Evolutionary conservation across 2,113 vertebrate genomes (phyloP), one percentile per base, ranked within the genome.

Genomic region (Burhinus bistriatus): DNA sequence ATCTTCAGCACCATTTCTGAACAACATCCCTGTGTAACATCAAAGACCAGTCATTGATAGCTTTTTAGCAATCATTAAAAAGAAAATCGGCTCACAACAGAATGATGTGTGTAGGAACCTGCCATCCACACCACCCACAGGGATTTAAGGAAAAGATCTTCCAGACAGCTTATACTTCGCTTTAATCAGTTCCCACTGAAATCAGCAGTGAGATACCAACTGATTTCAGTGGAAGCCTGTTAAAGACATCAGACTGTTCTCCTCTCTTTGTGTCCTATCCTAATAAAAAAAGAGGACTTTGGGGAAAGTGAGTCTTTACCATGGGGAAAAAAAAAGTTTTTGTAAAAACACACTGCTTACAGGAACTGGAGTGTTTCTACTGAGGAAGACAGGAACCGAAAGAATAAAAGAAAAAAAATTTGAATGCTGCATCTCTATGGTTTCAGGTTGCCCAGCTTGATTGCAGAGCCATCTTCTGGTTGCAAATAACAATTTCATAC

Each of bases 401-500:
- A 73, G 2, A 20, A 65, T 44, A 19, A 69, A 68, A 66, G 15
- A 34, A 62, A 75, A 75, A 65, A 40, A 23, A 0, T 6, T 34
- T 34, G 19, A 42, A 34, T 29, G 17, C 26, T 82, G 52, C 38
- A 57, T 89, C 57, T 79, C 93, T 49, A 71, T 61, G 57, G 65
- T 77, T 90, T 88, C 54, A 83, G 95, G 76, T 80, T 93, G 84
- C 97, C 96, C 51, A 2, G 95, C 92, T 96, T 93, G 96, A 81
- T 58, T 94, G 75, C 81, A 96, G 96, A 97, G 97, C 96, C 97
- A 97, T 93, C 97, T 97, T 88, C 96, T 97, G 97, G 96, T 70
- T 70, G 54, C 64, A 95, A 80, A 66, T 12, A 93, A 88, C 49
- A 94, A 91, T 77, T 93, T 88, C 95, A 80, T 58, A 87, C 62